Evolutionary conservation across 2,797 vertebrate species (phyloP).

Genomic region (Sylvia borin): DNA sequence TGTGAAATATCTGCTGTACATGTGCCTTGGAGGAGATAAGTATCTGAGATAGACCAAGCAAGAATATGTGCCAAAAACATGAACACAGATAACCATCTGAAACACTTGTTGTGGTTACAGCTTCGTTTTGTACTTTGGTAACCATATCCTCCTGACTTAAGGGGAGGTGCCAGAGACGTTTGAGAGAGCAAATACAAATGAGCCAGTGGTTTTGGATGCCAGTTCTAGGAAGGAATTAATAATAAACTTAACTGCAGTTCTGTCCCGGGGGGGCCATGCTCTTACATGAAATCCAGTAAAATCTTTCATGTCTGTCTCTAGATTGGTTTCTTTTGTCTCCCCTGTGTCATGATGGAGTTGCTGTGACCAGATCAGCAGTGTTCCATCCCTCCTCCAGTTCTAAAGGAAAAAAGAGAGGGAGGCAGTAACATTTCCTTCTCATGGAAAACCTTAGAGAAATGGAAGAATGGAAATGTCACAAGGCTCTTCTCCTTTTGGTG

Average conservation of each 20-base stretch:
- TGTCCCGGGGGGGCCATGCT: not conserved
- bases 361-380: not conserved
- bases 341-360: not conserved
- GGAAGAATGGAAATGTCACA: not conserved
- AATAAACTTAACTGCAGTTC: not conserved
- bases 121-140: not conserved
- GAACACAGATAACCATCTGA: not conserved
- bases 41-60: not conserved
- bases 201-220: not conserved
- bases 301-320: not conserved
- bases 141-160: not conserved
- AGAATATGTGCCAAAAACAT: not conserved
- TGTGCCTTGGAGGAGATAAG: not conserved
- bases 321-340: not conserved
- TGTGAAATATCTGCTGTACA: not conserved
- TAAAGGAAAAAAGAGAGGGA: not conserved
- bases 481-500: not conserved
- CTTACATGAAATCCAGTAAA: not conserved
- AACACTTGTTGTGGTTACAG: not conserved
- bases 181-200: not conserved
- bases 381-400: not conserved
- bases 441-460: conserved; percentile 9
- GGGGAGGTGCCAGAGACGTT: not conserved
- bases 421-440: not conserved
- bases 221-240: not conserved